Percentiles rank a stretch among this genome's conserved stretches.
phyloP scores from a whole-genome alignment of 2,113 vertebrate species.

The Microcebus tavaratra region DNA sequence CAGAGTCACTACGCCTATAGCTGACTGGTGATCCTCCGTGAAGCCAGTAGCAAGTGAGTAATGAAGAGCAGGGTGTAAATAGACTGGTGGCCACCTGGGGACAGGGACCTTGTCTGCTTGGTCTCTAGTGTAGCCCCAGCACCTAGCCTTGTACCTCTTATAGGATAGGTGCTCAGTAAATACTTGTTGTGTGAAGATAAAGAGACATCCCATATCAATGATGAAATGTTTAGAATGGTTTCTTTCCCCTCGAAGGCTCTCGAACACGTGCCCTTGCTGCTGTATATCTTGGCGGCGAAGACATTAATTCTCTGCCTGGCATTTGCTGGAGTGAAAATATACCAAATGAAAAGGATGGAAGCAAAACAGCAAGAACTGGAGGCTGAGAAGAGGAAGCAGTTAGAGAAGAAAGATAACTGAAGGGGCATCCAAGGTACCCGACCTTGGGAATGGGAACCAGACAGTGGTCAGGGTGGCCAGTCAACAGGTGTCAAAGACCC shows the following conservation, averaged over 20 bases:
- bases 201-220: background rate
- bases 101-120: background rate
- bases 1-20: fast-evolving
- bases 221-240: background rate
- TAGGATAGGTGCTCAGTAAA: background rate
- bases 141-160: background rate
- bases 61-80: background rate
- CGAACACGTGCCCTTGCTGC: slow-evolving; percentile 93
- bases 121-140: background rate
- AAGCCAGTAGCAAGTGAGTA: background rate
- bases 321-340: slow-evolving; percentile 94
- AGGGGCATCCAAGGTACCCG: slow-evolving; percentile 31
- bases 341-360: slow-evolving; percentile 90
- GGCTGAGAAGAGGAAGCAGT: slow-evolving; percentile 71
- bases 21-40: background rate
- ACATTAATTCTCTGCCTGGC: slow-evolving; percentile 94
- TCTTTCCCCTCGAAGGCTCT: slow-evolving; percentile 85
- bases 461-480: fast-evolving
- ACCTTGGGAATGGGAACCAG: fast-evolving
- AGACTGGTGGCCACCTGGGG: fast-evolving
- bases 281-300: slow-evolving; percentile 97
- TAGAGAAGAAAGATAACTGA: slow-evolving; percentile 89
- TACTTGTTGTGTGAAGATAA: background rate
- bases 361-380: slow-evolving; percentile 84
- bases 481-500: fast-evolving